Evolutionary conservation across 1,140 invertebrate genomes (phyloP), one percentile per base, ranked within the genome.

Genomic region (Atopsyche davidsoni): DNA sequence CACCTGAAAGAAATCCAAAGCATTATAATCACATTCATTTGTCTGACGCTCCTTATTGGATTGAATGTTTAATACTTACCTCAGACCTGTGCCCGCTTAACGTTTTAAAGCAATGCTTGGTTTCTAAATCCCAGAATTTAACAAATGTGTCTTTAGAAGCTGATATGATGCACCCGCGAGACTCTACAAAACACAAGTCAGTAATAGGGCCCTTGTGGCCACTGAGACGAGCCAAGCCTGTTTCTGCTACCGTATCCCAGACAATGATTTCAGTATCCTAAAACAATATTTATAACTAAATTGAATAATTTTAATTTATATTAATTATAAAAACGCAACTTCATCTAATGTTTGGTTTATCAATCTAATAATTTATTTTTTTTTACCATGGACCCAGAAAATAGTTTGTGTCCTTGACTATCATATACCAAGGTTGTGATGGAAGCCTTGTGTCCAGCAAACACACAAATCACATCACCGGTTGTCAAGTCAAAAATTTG

Each of bases 51-150:
- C 25, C 6, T n/a, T 7, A 28, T 7, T n/a, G n/a, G 6, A 28
- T 11, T 2, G 23, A 40, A 40, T 21, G 38, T 21, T 40, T 16
- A 36, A 36, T 36, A 24, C 50, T 28, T 19, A 83, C 83, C 71
- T 89, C 86, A 51, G 83, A 81, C 63, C 80, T 76, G 70, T 89
- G 85, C 44, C 84, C 85, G 35, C 83, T 79, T 14, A 99, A 71
- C 6, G 96, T 99, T 67, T 91, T 89, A 61, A 98, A 98, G 68
- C 96, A 98, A 63, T 94, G 89, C 61, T 95, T 86, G 17, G 88
- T 96, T 53, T 89, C 83, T 44, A 98, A 70, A 74, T 98, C 92
- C 96, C 96, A 99, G 65, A 99, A 95, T 65, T 98, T 98, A 0
- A 99, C 79, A 67, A 90, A 90, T 11, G 87, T 87, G 68, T 99